phyloP scores from a whole-genome alignment of 2,888 invertebrate species.

The Plagodis pulveraria region DNA sequence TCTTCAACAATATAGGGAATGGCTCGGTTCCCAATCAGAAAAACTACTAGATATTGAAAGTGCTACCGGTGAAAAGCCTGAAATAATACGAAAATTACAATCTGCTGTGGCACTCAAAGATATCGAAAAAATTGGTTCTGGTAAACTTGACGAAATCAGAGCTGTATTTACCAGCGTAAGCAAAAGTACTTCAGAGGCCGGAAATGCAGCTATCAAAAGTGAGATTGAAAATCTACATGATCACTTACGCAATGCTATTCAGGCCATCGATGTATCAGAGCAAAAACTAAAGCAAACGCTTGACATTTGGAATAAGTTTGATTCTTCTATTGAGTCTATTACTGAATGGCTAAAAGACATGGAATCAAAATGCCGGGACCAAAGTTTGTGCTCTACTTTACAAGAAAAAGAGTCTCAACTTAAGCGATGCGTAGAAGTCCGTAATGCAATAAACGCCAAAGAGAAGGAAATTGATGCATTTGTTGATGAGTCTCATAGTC shows the following conservation, averaged over 20 bases:
- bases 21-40: constrained; percentile 92
- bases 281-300: constrained; percentile 90
- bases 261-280: constrained; percentile 88
- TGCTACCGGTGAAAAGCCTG: constrained; percentile 92
- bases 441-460: constrained; percentile 90
- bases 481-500: constrained; percentile 94
- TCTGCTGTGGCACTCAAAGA: constrained; percentile 87
- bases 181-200: constrained; percentile 92
- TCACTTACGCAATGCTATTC: constrained; percentile 87
- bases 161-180: constrained; percentile 87
- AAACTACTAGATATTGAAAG: constrained; percentile 93
- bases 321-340: constrained; percentile 90
- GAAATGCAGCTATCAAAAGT: constrained; percentile 89
- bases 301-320: constrained; percentile 95
- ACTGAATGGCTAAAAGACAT: constrained; percentile 94
- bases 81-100: constrained; percentile 90
- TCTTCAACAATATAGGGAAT: constrained; percentile 91
- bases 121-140: constrained; percentile 87
- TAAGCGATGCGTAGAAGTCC: constrained; percentile 88
- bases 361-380: constrained; percentile 94
- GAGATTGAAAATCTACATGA: constrained; percentile 89
- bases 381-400: constrained; percentile 91
- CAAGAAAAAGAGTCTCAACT: constrained; percentile 92
- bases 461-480: constrained; percentile 95
- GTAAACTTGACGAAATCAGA: constrained; percentile 88